These are phyloP conservation scores for Anas capensis DNA, from an alignment of 2,797 vertebrate genomes.

Conservation along the genomic window DNA sequence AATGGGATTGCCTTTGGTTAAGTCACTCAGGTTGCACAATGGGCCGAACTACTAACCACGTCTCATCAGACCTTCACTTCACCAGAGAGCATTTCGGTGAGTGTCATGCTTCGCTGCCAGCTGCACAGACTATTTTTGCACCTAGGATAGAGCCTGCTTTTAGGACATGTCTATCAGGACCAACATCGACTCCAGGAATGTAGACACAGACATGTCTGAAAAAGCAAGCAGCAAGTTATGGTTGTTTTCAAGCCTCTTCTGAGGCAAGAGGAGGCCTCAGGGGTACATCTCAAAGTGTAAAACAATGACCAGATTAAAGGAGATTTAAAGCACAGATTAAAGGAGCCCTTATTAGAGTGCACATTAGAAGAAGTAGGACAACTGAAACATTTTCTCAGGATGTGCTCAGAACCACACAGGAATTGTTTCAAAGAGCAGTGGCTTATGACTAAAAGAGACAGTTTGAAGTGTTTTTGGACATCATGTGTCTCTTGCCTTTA, in stretches of 20 bases:
- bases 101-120: background rate
- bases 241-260: conserved; percentile 55
- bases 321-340: conserved; percentile 54
- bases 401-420: conserved; percentile 27
- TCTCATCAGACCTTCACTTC: background rate
- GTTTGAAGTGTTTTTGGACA: conserved; percentile 36
- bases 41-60: background rate
- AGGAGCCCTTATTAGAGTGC: conserved; percentile 50
- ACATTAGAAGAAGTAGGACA: conserved; percentile 68
- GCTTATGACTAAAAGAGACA: conserved; percentile 55
- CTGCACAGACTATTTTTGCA: background rate
- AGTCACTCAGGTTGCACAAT: background rate
- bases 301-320: conserved; percentile 65
- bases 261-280: conserved; percentile 46
- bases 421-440: conserved; percentile 36
- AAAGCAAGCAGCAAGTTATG: conserved; percentile 40
- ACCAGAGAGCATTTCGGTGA: accelerated
- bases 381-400: conserved; percentile 59
- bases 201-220: conserved; percentile 8
- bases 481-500: conserved; percentile 23
- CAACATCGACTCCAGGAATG: background rate
- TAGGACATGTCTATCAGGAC: background rate
- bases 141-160: background rate
- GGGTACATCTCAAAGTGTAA: conserved; percentile 55
- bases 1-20: background rate